Conservation (phyloP, 2,888 invertebrate genomes). For the Meloe dianella region DNA sequence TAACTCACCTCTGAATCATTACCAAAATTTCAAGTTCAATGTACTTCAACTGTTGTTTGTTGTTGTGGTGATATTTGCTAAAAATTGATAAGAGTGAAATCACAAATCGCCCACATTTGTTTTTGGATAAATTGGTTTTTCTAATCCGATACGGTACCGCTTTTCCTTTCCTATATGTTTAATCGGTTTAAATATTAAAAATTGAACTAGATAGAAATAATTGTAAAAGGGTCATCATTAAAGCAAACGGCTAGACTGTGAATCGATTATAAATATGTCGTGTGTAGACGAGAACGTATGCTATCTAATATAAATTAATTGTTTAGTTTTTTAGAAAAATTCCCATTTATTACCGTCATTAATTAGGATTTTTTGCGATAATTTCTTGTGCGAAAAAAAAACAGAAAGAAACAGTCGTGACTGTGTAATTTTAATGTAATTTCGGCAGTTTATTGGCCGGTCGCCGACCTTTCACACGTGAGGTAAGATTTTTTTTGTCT, state of each 20-base stretch:
- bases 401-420: conserved; percentile 38
- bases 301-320: too few species aligned
- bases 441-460: conserved; percentile 54
- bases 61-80: neutral
- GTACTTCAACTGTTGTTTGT: neutral
- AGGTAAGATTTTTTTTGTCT: conserved; percentile 33
- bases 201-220: too few species aligned
- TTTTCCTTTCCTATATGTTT: neutral
- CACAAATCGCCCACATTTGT: neutral
- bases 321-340: too few species aligned
- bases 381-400: neutral
- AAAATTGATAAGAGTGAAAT: neutral
- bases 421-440: conserved; percentile 41
- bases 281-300: neutral
- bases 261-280: neutral
- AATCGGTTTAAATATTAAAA: too few species aligned
- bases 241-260: conserved; percentile 18
- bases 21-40: conserved; percentile 29
- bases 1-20: neutral
- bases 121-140: neutral
- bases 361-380: conserved; percentile 35
- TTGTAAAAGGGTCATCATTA: conserved; percentile 32
- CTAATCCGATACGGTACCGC: neutral
- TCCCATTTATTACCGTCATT: conserved; percentile 37
- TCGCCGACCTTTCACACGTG: conserved; percentile 49